Evolutionary conservation across 2,113 vertebrate genomes (phyloP), one percentile per base, ranked within the genome.

Genomic region (Catharus fuscescens): DNA sequence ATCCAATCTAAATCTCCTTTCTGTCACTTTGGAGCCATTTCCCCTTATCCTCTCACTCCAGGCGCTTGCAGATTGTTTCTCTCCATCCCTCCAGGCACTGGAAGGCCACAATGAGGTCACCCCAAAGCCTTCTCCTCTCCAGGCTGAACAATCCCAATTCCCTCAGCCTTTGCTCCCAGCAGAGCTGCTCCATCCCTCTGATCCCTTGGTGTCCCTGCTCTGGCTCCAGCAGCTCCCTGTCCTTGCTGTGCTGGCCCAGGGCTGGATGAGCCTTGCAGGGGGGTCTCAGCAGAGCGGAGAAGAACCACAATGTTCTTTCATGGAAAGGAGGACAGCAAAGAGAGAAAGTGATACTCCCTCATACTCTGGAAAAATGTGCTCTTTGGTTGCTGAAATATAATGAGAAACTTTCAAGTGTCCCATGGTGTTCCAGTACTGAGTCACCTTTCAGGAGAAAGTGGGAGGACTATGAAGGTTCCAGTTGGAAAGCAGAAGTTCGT

Each of bases 231-330:
- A 67, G 64, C 78, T 81, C 79, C 44, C 44, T 59, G 67, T 54
- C 14, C 61, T 25, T 66, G 2, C 52, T 76, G 82, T 25, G 82
- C 56, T 61, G 80, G 12, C 40, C 59, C 81, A 56, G 81, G 23
- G 81, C 70, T 65, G 82, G 52, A 5, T n/a, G 82, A 76, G 82
- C 71, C 25, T 53, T 76, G 71, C 82, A 67, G 52, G 19, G 52
- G 21, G 16, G 0, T 5, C 44, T 50, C 61, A 36, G 0, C 36
- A 66, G 28, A 12, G 11, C 0, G 10, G 20, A 3, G 36, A 10
- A 77, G 45, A 74, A 24, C 12, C 34, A 65, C 11, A 36, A 20
- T 34, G 24, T 74, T 54, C 23, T 34, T 56, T 50, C 82, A 13
- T 50, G 71, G 44, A 57, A 66, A 57, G 34, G 32, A 53, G 25